Evolutionary conservation across 1,140 invertebrate species (phyloP), one percentile per base, ranked within the genome.

Genomic region (Limonius californicus): DNA sequence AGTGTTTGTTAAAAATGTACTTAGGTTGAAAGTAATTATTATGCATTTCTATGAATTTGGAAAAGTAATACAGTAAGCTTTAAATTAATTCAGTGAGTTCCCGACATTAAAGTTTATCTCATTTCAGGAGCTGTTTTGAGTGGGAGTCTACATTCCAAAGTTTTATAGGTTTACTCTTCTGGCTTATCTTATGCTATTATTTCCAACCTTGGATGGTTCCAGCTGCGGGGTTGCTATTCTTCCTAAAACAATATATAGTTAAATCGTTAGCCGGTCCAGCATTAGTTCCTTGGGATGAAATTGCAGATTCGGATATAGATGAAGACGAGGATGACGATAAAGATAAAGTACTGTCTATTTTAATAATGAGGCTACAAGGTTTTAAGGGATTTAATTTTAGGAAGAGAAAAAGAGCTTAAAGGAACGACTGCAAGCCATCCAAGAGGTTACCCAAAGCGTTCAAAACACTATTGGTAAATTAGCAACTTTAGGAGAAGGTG

Each of bases 321-420:
- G 80, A 91, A 63, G 87, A 90, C 1, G 89, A 92, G 58, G 86
- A 88, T 16, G 86, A 88, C 61, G 88, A 91, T 68, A 89, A 89
- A 75, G 87, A 89, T 67, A 88, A 88, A 77, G 83, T 85, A 66
- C 42, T 54, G 43, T 50, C 50, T 57, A 15, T 62, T 54, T 55
- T 53, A 20, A 32, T 54, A 8, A 4, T n/a, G n/a, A n/a, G n/a
- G n/a, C n/a, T n/a, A n/a, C n/a, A 1, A 18, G 32, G 6, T 54
- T 18, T 20, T 4, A 35, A 2, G 2, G 18, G 27, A 39, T 43
- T 8, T 6, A 59, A 30, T 77, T 77, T 9, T 72, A 94, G 88
- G 95, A 97, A 77, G 95, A 97, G 74, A 98, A 97, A 75, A 97
- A 97, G 79, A 92, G 90, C 70, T 82, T 98, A 63, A 95, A 96